Evolutionary conservation across 2,797 vertebrate genomes (phyloP).

Genomic region (Pipistrellus nathusii): DNA sequence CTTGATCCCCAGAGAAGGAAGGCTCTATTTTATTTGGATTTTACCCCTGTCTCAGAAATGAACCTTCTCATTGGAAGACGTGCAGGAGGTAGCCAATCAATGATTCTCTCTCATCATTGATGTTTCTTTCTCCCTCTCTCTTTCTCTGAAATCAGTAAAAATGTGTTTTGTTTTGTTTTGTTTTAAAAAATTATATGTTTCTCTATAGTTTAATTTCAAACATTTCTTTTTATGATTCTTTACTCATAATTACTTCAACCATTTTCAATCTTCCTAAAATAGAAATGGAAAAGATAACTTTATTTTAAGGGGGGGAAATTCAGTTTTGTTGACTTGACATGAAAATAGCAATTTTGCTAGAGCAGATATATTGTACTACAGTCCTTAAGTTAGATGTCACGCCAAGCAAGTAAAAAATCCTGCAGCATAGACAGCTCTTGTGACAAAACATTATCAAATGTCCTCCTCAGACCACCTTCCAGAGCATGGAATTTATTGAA

Average conservation of each 20-base stretch:
- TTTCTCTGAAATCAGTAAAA: too few species aligned
- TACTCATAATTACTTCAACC: neutral
- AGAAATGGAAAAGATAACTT: conserved; percentile 40
- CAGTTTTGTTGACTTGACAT: conserved; percentile 8
- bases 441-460: neutral
- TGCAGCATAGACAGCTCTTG: neutral
- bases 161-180: too few species aligned
- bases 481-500: neutral
- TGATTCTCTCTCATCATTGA: too few species aligned
- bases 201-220: neutral
- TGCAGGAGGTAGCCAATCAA: too few species aligned
- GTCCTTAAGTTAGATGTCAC: neutral
- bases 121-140: too few species aligned
- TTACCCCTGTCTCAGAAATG: too few species aligned
- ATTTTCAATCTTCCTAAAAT: conserved; percentile 42
- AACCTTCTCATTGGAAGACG: too few species aligned
- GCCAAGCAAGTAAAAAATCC: neutral
- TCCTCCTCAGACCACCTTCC: neutral
- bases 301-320: neutral
- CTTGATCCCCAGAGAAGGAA: too few species aligned
- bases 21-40: too few species aligned
- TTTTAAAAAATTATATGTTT: neutral
- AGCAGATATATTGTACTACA: neutral
- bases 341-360: conserved; percentile 11
- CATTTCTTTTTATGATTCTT: conserved; percentile 24